phyloP scores from a whole-genome alignment of 2,113 vertebrate genomes.

The Engraulis encrasicolus region DNA sequence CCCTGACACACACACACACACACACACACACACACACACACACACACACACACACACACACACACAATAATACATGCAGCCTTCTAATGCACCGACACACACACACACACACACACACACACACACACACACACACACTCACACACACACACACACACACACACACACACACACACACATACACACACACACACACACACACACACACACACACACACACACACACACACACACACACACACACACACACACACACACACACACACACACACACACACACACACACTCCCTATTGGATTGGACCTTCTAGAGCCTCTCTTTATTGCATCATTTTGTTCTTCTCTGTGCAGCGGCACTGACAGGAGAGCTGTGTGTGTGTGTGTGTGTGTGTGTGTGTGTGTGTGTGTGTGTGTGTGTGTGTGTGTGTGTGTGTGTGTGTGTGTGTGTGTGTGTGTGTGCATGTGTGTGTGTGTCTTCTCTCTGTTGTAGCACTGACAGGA shows the following conservation, averaged over 20 bases:
- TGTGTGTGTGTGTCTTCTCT: background rate
- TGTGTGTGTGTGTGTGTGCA: constrained; percentile 8
- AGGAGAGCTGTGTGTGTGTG: background rate
- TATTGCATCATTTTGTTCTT: background rate
- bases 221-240: no score
- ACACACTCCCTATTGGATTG: background rate
- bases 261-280: background rate
- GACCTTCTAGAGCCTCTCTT: no score
- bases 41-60: no score
- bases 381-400: background rate
- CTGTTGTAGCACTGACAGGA: no score
- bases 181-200: no score
- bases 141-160: background rate
- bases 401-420: background rate
- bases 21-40: no score
- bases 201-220: no score
- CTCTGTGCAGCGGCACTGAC: background rate
- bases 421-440: background rate
- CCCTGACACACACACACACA: no score
- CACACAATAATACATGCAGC: no score
- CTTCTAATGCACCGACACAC: no score
- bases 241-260: background rate
- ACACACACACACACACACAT: background rate
- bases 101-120: no score
- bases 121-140: no score